Conservation (phyloP, 2,113 vertebrate species). For the Silurus asotus region DNA sequence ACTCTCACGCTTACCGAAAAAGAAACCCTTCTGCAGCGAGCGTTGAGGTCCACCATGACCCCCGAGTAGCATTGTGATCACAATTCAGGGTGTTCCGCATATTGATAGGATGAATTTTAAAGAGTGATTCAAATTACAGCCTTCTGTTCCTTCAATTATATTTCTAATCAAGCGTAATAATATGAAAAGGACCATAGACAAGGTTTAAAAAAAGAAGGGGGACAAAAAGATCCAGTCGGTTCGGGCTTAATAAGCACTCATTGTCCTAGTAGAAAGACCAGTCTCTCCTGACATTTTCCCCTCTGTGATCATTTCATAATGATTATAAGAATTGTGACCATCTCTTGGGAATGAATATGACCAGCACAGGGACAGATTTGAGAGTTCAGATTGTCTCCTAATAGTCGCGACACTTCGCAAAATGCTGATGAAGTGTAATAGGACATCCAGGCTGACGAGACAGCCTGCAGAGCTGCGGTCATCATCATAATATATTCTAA, state of each 20-base stretch:
- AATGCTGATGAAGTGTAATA: slow-evolving; percentile 51
- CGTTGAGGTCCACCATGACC: slow-evolving; percentile 36
- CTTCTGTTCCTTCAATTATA: slow-evolving; percentile 30
- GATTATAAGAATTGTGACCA: slow-evolving; percentile 57
- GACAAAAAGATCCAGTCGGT: slow-evolving; percentile 4
- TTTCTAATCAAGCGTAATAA: slow-evolving; percentile 43
- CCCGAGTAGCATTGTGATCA: background rate
- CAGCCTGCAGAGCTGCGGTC: slow-evolving; percentile 30
- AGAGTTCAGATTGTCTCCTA: slow-evolving; percentile 47
- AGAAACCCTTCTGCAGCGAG: slow-evolving; percentile 56
- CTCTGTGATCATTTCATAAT: slow-evolving; percentile 60
- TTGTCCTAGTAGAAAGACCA: slow-evolving; percentile 56
- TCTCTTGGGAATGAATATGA: slow-evolving; percentile 54
- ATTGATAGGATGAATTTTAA: slow-evolving; percentile 59
- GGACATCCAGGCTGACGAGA: slow-evolving; percentile 37
- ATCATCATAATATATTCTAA: slow-evolving; percentile 8
- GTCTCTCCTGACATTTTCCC: background rate
- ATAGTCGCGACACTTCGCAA: slow-evolving; percentile 33
- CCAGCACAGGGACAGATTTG: slow-evolving; percentile 57
- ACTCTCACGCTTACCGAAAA: slow-evolving; percentile 60
- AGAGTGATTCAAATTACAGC: slow-evolving; percentile 53
- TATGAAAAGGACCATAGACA: slow-evolving; percentile 16
- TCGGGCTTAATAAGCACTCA: slow-evolving; percentile 40
- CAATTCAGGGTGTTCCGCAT: slow-evolving; percentile 23
- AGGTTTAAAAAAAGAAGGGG: slow-evolving; percentile 23